Conservation (phyloP, 2,888 invertebrate species). For the Archips xylosteana region DNA sequence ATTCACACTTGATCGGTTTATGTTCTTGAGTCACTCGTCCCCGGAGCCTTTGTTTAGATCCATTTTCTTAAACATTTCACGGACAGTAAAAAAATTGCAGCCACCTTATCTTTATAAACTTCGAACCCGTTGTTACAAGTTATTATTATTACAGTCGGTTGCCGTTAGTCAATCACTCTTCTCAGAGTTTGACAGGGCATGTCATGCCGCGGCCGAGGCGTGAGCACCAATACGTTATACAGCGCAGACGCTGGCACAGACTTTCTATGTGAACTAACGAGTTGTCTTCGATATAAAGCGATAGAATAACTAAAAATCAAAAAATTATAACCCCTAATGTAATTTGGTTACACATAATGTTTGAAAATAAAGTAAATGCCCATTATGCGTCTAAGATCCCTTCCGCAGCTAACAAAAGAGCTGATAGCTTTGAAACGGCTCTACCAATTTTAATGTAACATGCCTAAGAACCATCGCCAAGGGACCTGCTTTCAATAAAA, state of each 20-base stretch:
- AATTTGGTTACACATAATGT: no score
- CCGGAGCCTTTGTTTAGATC: no score
- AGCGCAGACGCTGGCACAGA: conserved; percentile 27
- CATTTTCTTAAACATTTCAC: no score
- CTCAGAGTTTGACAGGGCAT: conserved; percentile 53
- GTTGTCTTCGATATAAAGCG: conserved; percentile 14
- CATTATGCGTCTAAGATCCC: no score
- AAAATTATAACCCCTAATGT: no score
- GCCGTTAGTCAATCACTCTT: conserved; percentile 59
- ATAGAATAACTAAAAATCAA: background rate
- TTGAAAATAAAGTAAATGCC: no score
- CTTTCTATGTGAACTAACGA: conserved; percentile 24
- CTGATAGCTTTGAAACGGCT: no score
- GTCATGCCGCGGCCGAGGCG: conserved; percentile 54
- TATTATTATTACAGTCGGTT: conserved; percentile 43
- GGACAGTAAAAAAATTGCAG: background rate
- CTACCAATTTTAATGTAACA: no score
- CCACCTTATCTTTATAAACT: background rate
- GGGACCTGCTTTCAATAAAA: no score
- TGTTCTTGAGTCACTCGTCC: background rate
- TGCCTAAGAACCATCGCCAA: no score
- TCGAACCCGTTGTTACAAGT: conserved; percentile 21
- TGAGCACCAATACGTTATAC: conserved; percentile 57
- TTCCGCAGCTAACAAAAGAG: no score
- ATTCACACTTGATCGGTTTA: background rate